Conservation (phyloP, 2,113 vertebrate genomes). For the Podarcis cretensis region DNA sequence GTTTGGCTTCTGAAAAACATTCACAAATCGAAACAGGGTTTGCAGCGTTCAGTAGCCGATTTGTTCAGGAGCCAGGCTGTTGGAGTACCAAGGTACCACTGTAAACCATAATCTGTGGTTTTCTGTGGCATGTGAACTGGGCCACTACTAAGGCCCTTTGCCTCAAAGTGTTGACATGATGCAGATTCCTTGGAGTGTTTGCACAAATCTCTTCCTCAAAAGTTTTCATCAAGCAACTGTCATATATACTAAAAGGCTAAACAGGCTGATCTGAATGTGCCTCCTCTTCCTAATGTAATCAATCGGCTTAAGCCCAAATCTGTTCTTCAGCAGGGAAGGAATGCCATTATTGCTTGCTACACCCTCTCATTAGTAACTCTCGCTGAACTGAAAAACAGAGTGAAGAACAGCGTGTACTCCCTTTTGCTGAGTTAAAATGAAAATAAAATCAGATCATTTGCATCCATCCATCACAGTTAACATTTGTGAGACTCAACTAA, state of each 20-base stretch:
- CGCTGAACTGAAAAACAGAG: neutral
- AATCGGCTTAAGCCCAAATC: neutral
- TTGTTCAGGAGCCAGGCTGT: no score
- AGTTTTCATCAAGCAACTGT: neutral
- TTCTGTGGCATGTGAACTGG: neutral
- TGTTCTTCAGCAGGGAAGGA: neutral
- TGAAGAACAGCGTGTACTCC: neutral
- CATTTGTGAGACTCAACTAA: neutral
- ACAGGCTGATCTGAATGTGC: neutral
- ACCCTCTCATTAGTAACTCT: conserved; percentile 4
- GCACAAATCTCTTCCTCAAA: neutral
- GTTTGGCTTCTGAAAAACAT: no score
- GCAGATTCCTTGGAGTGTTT: neutral
- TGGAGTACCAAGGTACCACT: no score
- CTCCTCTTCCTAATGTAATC: neutral
- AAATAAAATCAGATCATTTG: rapidly evolving
- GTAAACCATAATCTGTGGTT: neutral
- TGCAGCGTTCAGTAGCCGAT: no score
- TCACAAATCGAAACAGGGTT: no score
- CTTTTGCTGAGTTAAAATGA: neutral
- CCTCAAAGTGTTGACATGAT: neutral
- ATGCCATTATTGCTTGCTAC: neutral
- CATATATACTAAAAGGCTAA: neutral
- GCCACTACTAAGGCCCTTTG: neutral
- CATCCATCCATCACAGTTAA: neutral